A percentile compares a stretch with the other conserved stretches of the same genome.
Evolutionary conservation across 1,140 invertebrate species (phyloP).

Genomic region (Cyrtorhinus lividipennis): DNA sequence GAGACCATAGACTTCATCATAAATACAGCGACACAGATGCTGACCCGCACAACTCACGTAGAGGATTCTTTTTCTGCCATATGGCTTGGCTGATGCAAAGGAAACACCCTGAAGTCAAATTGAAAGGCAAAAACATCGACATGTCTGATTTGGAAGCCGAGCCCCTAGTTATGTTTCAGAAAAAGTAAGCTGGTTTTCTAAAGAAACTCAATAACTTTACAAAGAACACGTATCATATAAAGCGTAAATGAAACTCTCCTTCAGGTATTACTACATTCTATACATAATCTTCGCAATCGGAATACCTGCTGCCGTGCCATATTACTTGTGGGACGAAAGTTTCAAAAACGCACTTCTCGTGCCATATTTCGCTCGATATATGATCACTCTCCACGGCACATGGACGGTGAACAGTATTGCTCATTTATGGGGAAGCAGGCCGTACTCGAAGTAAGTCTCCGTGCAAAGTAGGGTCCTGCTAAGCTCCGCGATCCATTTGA

Average conservation of each 20-base stretch:
- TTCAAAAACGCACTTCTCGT: slow-evolving; percentile 25
- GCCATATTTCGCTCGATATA: slow-evolving; percentile 37
- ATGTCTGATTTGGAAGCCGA: slow-evolving; percentile 54
- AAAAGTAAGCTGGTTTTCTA: slow-evolving; percentile 33
- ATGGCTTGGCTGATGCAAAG: slow-evolving; percentile 48
- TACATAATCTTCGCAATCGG: slow-evolving; percentile 48
- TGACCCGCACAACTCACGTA: slow-evolving; percentile 46
- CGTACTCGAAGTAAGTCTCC: slow-evolving; percentile 41
- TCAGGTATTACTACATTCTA: slow-evolving; percentile 49
- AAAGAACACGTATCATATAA: too few species aligned
- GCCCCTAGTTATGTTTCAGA: slow-evolving; percentile 56
- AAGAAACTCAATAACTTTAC: background rate
- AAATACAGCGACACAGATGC: slow-evolving; percentile 49
- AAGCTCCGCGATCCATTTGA: background rate
- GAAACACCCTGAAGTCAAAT: slow-evolving; percentile 47
- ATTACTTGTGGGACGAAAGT: slow-evolving; percentile 40
- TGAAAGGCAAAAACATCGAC: slow-evolving; percentile 52
- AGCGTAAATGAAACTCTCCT: too few species aligned
- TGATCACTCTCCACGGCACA: slow-evolving; percentile 48
- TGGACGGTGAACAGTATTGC: slow-evolving; percentile 64
- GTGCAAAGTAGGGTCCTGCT: background rate
- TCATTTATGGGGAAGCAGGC: slow-evolving; percentile 51
- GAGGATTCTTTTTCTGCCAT: slow-evolving; percentile 53
- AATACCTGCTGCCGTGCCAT: slow-evolving; percentile 40
- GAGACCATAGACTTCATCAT: slow-evolving; percentile 51